Percentiles rank a stretch among this genome's conserved stretches.
Evolutionary conservation across 1,140 invertebrate genomes (phyloP).

Genomic region (Eueides isabella): DNA sequence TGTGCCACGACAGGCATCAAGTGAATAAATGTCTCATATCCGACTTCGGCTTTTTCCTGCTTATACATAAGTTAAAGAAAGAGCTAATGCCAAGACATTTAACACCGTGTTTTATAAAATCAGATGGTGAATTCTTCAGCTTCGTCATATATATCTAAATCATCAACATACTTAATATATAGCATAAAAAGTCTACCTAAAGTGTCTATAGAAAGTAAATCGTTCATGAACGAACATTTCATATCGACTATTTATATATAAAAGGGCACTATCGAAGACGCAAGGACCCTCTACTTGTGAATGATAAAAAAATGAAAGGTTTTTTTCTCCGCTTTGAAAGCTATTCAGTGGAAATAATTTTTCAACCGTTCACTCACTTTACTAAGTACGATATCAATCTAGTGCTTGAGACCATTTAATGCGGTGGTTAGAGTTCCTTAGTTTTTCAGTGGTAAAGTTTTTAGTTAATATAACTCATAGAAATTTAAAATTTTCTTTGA

Average conservation of each 20-base stretch:
- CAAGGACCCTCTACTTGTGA: constrained; percentile 19
- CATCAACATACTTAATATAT: not conserved
- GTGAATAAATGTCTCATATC: no score
- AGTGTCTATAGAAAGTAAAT: not conserved
- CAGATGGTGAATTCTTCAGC: no score
- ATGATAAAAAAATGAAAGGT: constrained; percentile 19
- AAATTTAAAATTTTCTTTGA: no score
- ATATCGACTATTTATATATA: constrained; percentile 3
- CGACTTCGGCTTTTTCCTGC: no score
- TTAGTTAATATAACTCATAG: not conserved
- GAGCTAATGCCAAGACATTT: no score
- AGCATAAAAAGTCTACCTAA: not conserved
- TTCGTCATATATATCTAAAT: not conserved
- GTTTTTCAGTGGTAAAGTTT: not conserved
- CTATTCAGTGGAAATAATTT: constrained; percentile 26
- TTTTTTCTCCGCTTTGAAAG: constrained; percentile 8
- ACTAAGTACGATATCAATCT: constrained; percentile 9
- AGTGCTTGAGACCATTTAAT: not conserved
- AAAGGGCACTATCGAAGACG: constrained; percentile 2
- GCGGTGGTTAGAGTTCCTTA: not conserved
- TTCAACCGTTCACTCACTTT: constrained; percentile 19
- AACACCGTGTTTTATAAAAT: no score
- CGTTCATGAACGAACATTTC: not conserved
- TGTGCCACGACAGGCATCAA: no score
- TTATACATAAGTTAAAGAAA: no score